Evolutionary conservation across 2,113 vertebrate genomes (phyloP).

Genomic region (Ctenomys sociabilis): DNA sequence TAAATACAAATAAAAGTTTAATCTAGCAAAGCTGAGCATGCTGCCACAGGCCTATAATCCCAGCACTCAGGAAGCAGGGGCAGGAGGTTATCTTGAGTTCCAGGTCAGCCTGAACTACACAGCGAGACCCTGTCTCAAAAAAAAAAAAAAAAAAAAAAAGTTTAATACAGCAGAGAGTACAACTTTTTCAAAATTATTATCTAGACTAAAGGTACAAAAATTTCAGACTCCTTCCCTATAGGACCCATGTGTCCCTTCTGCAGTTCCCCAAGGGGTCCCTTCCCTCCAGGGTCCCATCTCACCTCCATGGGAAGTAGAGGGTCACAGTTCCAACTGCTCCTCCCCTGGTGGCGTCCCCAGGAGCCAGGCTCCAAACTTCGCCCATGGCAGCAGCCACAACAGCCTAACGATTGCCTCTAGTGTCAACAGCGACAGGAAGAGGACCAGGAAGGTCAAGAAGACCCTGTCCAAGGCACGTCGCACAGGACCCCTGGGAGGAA

Average conservation of each 20-base stretch:
- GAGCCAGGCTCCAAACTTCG: slow-evolving; percentile 66
- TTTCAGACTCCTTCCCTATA: not conserved
- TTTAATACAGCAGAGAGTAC: not conserved
- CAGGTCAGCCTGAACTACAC: not conserved
- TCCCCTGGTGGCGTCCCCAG: slow-evolving; percentile 67
- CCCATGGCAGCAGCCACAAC: slow-evolving; percentile 69
- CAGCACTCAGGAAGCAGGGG: not conserved
- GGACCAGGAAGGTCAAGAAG: slow-evolving; percentile 70
- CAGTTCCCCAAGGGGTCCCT: not conserved
- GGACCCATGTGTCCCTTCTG: not conserved
- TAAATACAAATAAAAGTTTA: not conserved
- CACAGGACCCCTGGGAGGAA: slow-evolving; percentile 65
- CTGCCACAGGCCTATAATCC: not conserved
- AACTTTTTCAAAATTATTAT: slow-evolving; percentile 42
- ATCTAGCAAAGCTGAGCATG: not conserved
- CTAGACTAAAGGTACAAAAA: not conserved
- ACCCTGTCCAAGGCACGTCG: slow-evolving; percentile 56
- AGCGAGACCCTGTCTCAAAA: not conserved
- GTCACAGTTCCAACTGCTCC: slow-evolving; percentile 73
- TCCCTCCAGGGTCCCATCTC: slow-evolving; percentile 12
- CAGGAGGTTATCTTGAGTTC: not conserved
- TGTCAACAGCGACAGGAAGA: slow-evolving; percentile 61
- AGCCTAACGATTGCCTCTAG: slow-evolving; percentile 70
- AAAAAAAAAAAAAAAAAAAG: not conserved
- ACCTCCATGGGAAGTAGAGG: slow-evolving; percentile 33